Conservation (phyloP, 2,888 invertebrate species). For the Agapostemon virescens region DNA sequence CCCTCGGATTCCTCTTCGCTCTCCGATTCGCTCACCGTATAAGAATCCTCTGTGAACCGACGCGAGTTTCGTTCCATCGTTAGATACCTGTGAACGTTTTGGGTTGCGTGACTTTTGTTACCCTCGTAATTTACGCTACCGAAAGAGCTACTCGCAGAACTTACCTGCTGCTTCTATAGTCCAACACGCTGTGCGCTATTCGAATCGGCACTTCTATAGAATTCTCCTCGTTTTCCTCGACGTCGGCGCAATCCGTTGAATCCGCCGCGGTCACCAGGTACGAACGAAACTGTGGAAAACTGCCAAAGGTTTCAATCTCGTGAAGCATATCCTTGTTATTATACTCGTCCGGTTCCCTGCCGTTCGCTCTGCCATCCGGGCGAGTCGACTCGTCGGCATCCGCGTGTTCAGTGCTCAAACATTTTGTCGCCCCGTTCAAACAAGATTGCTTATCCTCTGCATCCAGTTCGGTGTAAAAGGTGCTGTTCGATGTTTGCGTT, state of each 20-base stretch:
- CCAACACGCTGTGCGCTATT: slow-evolving; percentile 77
- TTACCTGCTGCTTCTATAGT: slow-evolving; percentile 78
- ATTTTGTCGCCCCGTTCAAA: slow-evolving; percentile 54
- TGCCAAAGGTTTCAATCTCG: slow-evolving; percentile 76
- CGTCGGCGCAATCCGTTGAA: slow-evolving; percentile 68
- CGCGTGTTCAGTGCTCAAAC: slow-evolving; percentile 70
- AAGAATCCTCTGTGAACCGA: slow-evolving; percentile 75
- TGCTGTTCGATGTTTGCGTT: slow-evolving; percentile 73
- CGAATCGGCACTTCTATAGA: slow-evolving; percentile 73
- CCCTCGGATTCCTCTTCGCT: slow-evolving; percentile 81
- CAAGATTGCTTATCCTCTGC: slow-evolving; percentile 60
- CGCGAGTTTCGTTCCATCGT: slow-evolving; percentile 73
- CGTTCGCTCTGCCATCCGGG: slow-evolving; percentile 70
- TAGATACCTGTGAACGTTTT: slow-evolving; percentile 69
- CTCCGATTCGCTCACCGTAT: slow-evolving; percentile 81
- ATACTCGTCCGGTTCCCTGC: slow-evolving; percentile 70
- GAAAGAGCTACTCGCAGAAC: background rate
- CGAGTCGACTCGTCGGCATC: slow-evolving; percentile 74
- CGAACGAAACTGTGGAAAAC: slow-evolving; percentile 77
- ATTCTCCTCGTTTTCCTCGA: slow-evolving; percentile 68
- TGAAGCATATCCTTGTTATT: slow-evolving; percentile 75
- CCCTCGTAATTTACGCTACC: background rate
- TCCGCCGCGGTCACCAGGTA: slow-evolving; percentile 77
- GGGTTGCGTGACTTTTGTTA: background rate
- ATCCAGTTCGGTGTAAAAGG: slow-evolving; percentile 76